Conservation (phyloP, 1,140 invertebrate species). For the Neodiprion virginianus region DNA sequence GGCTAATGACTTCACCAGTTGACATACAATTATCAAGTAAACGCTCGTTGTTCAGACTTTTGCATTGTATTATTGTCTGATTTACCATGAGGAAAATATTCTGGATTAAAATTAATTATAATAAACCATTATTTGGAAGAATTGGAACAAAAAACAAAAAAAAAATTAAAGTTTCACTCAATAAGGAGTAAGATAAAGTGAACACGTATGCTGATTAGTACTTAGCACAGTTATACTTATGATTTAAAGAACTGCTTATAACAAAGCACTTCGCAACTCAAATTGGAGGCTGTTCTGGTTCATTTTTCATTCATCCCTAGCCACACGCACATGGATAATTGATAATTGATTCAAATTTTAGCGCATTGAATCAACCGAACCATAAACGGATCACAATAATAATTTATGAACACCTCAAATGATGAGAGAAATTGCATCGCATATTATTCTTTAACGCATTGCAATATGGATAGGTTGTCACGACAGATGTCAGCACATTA, state of each 20-base stretch:
- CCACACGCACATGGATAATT: neutral
- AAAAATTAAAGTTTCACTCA: neutral
- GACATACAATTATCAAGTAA: neutral
- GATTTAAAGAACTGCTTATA: neutral
- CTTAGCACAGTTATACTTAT: neutral
- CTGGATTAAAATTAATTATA: neutral
- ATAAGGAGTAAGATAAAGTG: neutral
- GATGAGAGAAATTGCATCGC: neutral
- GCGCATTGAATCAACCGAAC: neutral
- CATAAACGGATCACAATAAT: neutral
- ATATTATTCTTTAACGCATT: neutral
- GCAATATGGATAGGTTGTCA: neutral
- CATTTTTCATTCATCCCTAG: neutral
- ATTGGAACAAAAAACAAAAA: neutral
- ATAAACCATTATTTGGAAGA: neutral
- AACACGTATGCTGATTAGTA: neutral
- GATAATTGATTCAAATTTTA: neutral
- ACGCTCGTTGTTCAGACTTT: neutral
- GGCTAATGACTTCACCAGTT: neutral
- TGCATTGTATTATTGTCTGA: neutral
- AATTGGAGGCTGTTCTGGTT: neutral
- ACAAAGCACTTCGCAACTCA: neutral
- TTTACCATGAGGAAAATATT: no score
- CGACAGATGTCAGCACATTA: no score
- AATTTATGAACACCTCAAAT: neutral